Conservation (phyloP, 2,113 vertebrate species). For the Drymodes brunneopygia region DNA sequence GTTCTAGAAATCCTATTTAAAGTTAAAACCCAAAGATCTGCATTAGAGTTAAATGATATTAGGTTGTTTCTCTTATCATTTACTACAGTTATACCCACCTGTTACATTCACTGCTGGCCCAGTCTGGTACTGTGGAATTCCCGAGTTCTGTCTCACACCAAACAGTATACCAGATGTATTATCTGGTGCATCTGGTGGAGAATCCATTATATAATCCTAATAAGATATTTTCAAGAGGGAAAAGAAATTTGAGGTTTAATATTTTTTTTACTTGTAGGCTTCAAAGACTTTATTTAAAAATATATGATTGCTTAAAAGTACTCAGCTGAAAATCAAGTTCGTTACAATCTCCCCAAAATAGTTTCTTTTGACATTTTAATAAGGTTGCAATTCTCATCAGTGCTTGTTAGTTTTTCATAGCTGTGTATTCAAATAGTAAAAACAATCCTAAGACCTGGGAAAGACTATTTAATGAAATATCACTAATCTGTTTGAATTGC, state of each 20-base stretch:
- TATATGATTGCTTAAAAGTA: not conserved
- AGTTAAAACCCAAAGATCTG: not conserved
- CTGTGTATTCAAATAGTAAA: not conserved
- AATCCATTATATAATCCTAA: slow-evolving; percentile 84
- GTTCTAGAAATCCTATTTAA: slow-evolving; percentile 8
- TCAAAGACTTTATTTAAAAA: slow-evolving; percentile 38
- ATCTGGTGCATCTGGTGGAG: slow-evolving; percentile 76
- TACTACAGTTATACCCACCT: slow-evolving; percentile 75
- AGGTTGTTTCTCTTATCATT: not conserved
- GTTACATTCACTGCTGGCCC: slow-evolving; percentile 79
- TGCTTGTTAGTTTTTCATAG: not conserved
- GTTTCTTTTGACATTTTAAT: not conserved
- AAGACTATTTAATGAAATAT: not conserved
- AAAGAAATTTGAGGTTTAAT: slow-evolving; percentile 41
- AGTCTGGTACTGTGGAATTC: slow-evolving; percentile 79
- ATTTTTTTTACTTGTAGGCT: slow-evolving; percentile 28
- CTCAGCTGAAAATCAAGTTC: not conserved
- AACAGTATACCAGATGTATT: slow-evolving; percentile 80
- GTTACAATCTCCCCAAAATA: not conserved
- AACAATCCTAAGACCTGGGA: not conserved
- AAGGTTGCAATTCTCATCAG: not conserved
- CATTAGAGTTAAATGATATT: not conserved
- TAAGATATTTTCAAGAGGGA: slow-evolving; percentile 62
- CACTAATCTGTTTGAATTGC: not conserved
- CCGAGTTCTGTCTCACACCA: slow-evolving; percentile 74